phyloP scores from a whole-genome alignment of 2,888 invertebrate species.

The Trichacis sp. region DNA sequence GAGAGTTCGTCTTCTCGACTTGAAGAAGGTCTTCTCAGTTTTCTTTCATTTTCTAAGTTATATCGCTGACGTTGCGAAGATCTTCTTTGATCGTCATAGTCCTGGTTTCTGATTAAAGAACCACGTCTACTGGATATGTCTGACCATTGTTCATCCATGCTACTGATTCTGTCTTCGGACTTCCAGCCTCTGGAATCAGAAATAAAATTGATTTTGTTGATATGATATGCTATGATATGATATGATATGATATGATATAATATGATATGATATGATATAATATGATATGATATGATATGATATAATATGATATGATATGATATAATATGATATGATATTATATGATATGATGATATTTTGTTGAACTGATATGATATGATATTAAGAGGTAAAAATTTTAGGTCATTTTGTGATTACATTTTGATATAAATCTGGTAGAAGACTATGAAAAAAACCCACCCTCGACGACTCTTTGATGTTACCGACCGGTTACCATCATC shows the following conservation, averaged over 20 bases:
- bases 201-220: too few relatives aligned
- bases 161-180: slow-evolving; percentile 59
- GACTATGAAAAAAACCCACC: slow-evolving; percentile 50
- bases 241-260: too few relatives aligned
- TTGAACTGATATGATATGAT: too few relatives aligned
- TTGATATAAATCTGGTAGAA: too few relatives aligned
- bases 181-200: slow-evolving; percentile 50
- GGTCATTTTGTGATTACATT: too few relatives aligned
- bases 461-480: slow-evolving; percentile 52
- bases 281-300: too few relatives aligned
- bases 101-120: slow-evolving; percentile 35
- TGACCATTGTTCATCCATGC: slow-evolving; percentile 58
- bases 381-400: too few relatives aligned
- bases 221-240: too few relatives aligned
- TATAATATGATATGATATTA: too few relatives aligned
- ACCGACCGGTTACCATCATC: slow-evolving; percentile 50
- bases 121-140: slow-evolving; percentile 49
- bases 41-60: slow-evolving; percentile 28
- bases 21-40: slow-evolving; percentile 43
- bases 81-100: slow-evolving; percentile 35
- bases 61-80: slow-evolving; percentile 29
- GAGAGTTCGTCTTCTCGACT: slow-evolving; percentile 26
- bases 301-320: too few relatives aligned
- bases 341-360: too few relatives aligned
- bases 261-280: too few relatives aligned